Conservation (phyloP, 2,113 vertebrate species). For the Ailuropoda melanoleuca region DNA sequence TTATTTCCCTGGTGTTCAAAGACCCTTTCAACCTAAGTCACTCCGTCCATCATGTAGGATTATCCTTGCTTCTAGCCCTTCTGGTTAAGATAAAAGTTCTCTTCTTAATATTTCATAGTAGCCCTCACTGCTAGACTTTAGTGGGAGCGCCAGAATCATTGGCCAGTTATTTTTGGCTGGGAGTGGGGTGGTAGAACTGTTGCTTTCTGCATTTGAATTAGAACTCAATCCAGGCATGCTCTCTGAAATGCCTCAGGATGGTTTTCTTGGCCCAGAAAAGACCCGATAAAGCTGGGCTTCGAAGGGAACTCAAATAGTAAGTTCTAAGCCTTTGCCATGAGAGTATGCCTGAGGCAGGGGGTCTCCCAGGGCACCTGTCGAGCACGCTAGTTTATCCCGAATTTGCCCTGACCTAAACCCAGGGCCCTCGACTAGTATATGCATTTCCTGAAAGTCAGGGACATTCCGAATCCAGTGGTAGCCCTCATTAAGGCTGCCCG, state of each 20-base stretch:
- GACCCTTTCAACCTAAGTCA: neutral
- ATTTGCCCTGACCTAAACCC: neutral
- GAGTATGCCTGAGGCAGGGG: fast-evolving
- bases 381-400: neutral
- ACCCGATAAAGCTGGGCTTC: neutral
- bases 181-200: fast-evolving
- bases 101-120: neutral
- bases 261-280: neutral
- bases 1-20: neutral
- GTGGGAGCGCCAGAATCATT: fast-evolving
- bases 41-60: neutral
- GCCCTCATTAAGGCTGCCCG: neutral
- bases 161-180: no score
- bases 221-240: neutral
- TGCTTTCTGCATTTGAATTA: neutral
- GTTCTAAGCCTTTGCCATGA: neutral
- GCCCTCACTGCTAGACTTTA: fast-evolving
- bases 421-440: no score
- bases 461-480: neutral
- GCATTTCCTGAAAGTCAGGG: neutral
- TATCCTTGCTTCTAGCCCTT: neutral
- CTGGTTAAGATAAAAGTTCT: neutral
- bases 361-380: no score
- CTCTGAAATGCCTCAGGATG: neutral
- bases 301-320: neutral